phyloP scores from a whole-genome alignment of 2,113 vertebrate genomes.

The Petroica traversi region DNA sequence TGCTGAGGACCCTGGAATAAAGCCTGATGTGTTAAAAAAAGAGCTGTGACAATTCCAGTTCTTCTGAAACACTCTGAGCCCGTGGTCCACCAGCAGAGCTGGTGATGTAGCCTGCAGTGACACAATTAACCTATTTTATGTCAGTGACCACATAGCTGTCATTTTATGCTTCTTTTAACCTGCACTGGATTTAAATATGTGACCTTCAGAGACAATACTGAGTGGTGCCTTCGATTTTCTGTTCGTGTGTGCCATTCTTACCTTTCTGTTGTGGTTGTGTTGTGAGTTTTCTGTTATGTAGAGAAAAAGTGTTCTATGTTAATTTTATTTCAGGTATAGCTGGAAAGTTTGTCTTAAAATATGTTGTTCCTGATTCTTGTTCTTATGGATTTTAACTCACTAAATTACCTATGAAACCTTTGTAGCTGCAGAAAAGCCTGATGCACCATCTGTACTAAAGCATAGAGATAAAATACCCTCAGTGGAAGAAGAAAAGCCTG shows the following conservation, averaged over 20 bases:
- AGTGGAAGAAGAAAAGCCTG: conserved; percentile 65
- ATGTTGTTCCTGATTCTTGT: background rate
- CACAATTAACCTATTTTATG: background rate
- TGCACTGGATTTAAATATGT: background rate
- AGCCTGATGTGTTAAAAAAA: background rate
- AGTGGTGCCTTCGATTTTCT: background rate
- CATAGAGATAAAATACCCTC: conserved; percentile 70
- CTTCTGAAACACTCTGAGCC: background rate
- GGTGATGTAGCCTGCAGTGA: background rate
- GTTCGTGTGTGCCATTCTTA: background rate
- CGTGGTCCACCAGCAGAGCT: background rate
- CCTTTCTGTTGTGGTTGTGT: background rate
- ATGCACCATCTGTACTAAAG: conserved; percentile 67
- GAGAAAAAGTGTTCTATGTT: background rate
- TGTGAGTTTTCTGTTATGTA: background rate
- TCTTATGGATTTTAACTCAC: conserved; percentile 51
- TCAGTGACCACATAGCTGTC: background rate
- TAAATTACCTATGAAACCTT: conserved; percentile 75
- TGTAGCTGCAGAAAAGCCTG: conserved; percentile 76
- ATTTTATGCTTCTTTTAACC: background rate
- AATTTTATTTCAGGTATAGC: conserved; percentile 26
- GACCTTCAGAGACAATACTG: background rate
- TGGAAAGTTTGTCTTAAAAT: conserved; percentile 44
- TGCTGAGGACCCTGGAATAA: fast-evolving
- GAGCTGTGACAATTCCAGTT: background rate